Conservation (phyloP, 2,113 vertebrate genomes). For the Sebastes schlegelii region DNA sequence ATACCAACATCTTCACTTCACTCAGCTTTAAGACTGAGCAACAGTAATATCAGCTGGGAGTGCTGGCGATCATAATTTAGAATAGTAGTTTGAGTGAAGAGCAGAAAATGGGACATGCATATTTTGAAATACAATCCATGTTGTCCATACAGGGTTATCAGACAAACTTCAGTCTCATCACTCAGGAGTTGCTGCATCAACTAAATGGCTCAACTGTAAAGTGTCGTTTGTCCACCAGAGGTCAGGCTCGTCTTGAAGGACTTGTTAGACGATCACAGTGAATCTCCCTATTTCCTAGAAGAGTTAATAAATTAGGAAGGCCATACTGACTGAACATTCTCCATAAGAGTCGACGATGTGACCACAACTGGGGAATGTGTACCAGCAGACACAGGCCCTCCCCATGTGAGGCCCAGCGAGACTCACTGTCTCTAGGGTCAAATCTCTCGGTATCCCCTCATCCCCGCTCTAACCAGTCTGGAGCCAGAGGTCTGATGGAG, state of each 20-base stretch:
- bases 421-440: conserved; percentile 77
- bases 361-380: conserved; percentile 66
- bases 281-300: conserved; percentile 12
- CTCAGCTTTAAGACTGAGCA: too few species aligned
- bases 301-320: conserved; percentile 46
- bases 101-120: neutral
- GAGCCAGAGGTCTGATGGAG: conserved; percentile 74
- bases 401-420: conserved; percentile 69
- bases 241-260: conserved; percentile 65
- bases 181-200: too few species aligned
- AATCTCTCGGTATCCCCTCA: conserved; percentile 74
- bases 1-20: too few species aligned
- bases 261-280: neutral
- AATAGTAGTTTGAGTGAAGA: neutral
- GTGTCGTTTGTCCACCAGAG: conserved; percentile 68
- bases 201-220: neutral
- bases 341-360: conserved; percentile 43
- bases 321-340: conserved; percentile 34
- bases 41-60: too few species aligned
- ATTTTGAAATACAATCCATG: neutral
- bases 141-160: neutral
- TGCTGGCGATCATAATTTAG: too few species aligned
- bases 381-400: conserved; percentile 56
- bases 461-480: conserved; percentile 72
- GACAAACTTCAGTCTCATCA: too few species aligned